phyloP scores from a whole-genome alignment of 2,888 invertebrate species.

The Napeogenes sylphis region DNA sequence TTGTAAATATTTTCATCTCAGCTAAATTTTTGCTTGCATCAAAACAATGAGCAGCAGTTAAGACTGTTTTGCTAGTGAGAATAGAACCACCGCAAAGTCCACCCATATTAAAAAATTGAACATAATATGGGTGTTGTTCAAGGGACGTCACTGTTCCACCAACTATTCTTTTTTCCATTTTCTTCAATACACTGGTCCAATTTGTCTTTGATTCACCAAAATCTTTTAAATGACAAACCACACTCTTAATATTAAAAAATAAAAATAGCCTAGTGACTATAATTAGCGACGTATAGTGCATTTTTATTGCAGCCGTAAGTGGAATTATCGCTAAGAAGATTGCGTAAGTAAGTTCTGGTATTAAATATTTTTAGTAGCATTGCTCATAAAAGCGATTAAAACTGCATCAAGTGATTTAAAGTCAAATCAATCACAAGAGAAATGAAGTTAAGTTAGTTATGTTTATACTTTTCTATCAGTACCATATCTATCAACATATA shows the following conservation, averaged over 20 bases:
- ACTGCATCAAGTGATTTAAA: not conserved
- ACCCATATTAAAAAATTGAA: constrained; percentile 42
- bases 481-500: no score
- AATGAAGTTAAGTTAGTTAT: not conserved
- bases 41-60: constrained; percentile 51
- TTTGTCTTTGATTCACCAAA: constrained; percentile 35
- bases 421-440: not conserved
- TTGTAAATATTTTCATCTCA: constrained; percentile 43
- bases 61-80: constrained; percentile 38
- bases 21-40: constrained; percentile 39
- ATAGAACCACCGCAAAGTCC: constrained; percentile 43
- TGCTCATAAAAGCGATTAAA: not conserved
- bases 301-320: constrained; percentile 26
- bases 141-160: constrained; percentile 35
- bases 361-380: not conserved
- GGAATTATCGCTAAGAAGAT: not conserved
- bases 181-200: constrained; percentile 24
- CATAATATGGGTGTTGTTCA: constrained; percentile 37
- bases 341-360: not conserved
- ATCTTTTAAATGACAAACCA: constrained; percentile 39
- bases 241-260: constrained; percentile 15
- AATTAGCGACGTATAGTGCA: constrained; percentile 23
- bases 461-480: no score
- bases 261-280: constrained; percentile 18
- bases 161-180: constrained; percentile 34